Percentiles rank a stretch among this genome's conserved stretches.
Evolutionary conservation across 1,140 invertebrate genomes (phyloP).

Genomic region (Cardiocondyla obscurior): DNA sequence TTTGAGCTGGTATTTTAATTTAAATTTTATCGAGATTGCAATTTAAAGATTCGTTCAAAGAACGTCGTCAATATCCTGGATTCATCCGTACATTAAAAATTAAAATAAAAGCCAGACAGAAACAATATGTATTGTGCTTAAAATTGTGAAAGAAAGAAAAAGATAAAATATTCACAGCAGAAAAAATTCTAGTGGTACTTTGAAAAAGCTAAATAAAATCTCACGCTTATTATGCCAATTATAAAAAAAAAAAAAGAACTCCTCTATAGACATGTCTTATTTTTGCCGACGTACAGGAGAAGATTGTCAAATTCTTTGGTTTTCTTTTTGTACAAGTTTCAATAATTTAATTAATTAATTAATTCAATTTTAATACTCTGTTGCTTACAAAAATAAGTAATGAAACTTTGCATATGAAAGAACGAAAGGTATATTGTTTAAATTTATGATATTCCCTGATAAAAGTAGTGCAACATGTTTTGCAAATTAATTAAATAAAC

Average conservation of each 20-base stretch:
- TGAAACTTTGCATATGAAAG: too few relatives aligned
- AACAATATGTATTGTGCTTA: slow-evolving; percentile 27
- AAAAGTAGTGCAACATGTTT: too few relatives aligned
- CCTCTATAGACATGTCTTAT: background rate
- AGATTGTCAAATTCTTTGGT: too few relatives aligned
- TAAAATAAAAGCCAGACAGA: slow-evolving; percentile 6
- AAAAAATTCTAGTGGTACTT: slow-evolving; percentile 12
- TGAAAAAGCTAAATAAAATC: background rate
- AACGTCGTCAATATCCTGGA: slow-evolving; percentile 18
- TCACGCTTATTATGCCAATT: background rate
- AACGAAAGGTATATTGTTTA: too few relatives aligned
- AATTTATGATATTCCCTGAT: too few relatives aligned
- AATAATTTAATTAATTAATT: too few relatives aligned
- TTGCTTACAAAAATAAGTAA: too few relatives aligned
- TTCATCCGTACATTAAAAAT: slow-evolving; percentile 39
- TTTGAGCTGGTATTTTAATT: too few relatives aligned
- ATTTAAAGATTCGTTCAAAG: background rate
- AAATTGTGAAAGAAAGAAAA: background rate
- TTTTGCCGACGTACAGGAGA: background rate
- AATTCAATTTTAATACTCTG: too few relatives aligned
- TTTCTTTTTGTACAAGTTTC: too few relatives aligned
- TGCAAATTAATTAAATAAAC: too few relatives aligned
- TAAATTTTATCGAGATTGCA: too few relatives aligned
- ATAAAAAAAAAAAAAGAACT: slow-evolving; percentile 12
- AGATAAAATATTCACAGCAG: slow-evolving; percentile 29